Conservation (phyloP, 2,888 invertebrate species). For the Julus scanicus region DNA sequence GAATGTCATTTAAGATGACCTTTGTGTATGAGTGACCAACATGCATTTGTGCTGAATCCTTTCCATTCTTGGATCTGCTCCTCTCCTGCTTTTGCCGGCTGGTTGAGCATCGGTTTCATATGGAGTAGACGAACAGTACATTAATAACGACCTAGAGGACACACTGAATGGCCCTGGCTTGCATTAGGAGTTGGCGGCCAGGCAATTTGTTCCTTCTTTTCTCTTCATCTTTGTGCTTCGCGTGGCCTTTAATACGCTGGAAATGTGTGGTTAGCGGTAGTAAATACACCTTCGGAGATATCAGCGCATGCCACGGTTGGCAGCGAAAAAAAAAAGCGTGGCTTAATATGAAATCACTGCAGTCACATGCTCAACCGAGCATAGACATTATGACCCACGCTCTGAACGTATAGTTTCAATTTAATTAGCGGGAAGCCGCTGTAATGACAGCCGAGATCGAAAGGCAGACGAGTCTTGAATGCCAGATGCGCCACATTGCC, state of each 20-base stretch:
- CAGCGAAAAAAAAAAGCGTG: constrained; percentile 15
- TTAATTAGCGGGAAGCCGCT: constrained; percentile 47
- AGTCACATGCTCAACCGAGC: constrained; percentile 49
- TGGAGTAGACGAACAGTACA: not conserved
- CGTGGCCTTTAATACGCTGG: not conserved
- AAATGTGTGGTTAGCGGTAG: constrained; percentile 19
- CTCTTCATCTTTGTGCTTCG: not conserved
- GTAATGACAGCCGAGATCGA: constrained; percentile 46
- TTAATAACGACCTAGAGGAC: constrained; percentile 3
- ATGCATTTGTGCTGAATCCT: not conserved
- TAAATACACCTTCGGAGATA: constrained; percentile 19
- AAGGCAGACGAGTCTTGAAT: not conserved
- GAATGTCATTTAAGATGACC: not conserved
- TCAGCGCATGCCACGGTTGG: not conserved
- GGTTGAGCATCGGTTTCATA: not conserved
- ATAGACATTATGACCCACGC: constrained; percentile 37
- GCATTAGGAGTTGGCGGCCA: not conserved
- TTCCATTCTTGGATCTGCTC: not conserved
- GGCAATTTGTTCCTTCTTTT: constrained; percentile 19
- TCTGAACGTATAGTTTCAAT: constrained; percentile 40
- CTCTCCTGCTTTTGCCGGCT: not conserved
- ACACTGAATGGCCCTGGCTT: not conserved
- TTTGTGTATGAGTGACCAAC: not conserved
- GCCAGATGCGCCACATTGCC: not conserved
- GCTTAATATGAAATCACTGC: constrained; percentile 47